Evolutionary conservation across 2,113 vertebrate genomes (phyloP), one percentile per base, ranked within the genome.

Genomic region (Corvus cornix): DNA sequence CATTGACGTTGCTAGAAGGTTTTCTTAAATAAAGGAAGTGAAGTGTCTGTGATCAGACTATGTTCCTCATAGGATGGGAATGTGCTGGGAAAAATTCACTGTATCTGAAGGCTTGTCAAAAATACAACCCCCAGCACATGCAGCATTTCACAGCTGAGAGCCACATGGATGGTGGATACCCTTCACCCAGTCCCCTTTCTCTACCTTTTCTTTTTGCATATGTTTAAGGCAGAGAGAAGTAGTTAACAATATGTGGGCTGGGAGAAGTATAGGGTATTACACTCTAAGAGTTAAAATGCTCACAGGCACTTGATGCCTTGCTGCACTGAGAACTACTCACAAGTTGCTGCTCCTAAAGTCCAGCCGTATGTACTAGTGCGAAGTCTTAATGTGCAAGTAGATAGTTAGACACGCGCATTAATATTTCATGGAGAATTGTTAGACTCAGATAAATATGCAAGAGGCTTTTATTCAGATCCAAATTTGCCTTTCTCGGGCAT

Each of bases 361-460:
- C 78, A 69, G 51, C 30, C 51, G 21, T 58, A 84, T 76, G 41
- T 44, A 67, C 53, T 87, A 13, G 51, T 76, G 87, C 73, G 81
- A 95, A 79, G 84, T 85, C 93, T 73, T 66, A 85, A 78, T 69
- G 74, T 5, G 3, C 46, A 78, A 78, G 62, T 43, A 83, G 58
- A 41, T 89, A 59, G 80, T 90, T 89, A 94, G 67, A 76, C 51
- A 85, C 66, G n/a, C 20, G 62, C 49, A 85, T 95, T 72, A 94
- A 78, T 91, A 91, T 89, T 96, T 95, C 89, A 93, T 53, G 33
- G 41, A 16, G 49, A 89, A 85, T 82, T 82, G 49, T 92, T 91
- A 84, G 84, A 60, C 75, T 90, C n/a, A 13, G 35, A 83, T 69
- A 93, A 91, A 87, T 85, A 93, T 73, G 70, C 78, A 88, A 69